phyloP scores from a whole-genome alignment of 1,140 invertebrate species.

The Drosophila yakuba region DNA sequence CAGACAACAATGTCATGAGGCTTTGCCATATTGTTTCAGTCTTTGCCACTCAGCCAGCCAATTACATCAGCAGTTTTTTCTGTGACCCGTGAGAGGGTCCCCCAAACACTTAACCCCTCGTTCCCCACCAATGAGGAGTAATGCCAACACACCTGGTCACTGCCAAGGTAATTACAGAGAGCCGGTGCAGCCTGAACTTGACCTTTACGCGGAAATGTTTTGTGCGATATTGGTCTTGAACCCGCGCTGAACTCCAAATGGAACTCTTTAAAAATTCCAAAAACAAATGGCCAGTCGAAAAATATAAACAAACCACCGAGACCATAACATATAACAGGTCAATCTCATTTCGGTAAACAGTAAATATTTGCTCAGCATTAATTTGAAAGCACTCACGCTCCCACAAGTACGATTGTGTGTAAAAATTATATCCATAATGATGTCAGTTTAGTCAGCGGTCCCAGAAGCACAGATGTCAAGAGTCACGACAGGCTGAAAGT shows the following conservation, averaged over 20 bases:
- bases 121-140: too few relatives aligned
- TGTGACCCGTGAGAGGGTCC: conserved; percentile 48
- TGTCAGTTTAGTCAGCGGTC: conserved; percentile 18
- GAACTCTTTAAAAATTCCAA: conserved; percentile 29
- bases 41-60: conserved; percentile 15
- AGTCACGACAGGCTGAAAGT: background rate
- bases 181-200: conserved; percentile 47
- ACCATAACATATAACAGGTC: conserved; percentile 13
- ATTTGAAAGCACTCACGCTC: conserved; percentile 2
- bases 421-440: conserved; percentile 35
- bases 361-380: conserved; percentile 27
- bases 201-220: conserved; percentile 52
- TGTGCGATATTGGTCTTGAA: conserved; percentile 32
- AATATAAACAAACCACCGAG: conserved; percentile 15
- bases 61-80: conserved; percentile 12
- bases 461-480: conserved; percentile 9
- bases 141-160: conserved; percentile 37
- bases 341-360: conserved; percentile 17
- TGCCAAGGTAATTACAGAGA: conserved; percentile 52
- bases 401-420: conserved; percentile 13
- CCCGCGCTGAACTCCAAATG: conserved; percentile 32
- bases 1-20: conserved; percentile 44
- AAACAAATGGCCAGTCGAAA: conserved; percentile 9
- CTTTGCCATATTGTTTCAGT: conserved; percentile 43
- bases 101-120: background rate